Conservation (phyloP, 2,888 invertebrate genomes). For the Sialis fuliginosa region DNA sequence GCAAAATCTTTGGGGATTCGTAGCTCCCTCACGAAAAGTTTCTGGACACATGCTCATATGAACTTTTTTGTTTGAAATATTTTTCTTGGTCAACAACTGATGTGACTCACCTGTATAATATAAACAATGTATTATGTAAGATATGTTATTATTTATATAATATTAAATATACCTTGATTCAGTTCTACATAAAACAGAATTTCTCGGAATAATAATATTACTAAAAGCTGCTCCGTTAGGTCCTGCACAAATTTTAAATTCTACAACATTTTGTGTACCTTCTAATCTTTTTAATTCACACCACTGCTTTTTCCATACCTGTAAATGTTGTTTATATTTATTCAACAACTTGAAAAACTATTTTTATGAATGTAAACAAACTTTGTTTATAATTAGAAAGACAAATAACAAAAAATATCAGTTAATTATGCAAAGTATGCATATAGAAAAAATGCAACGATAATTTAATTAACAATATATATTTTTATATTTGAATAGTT, state of each 20-base stretch:
- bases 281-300: slow-evolving; percentile 39
- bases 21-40: too few relatives aligned
- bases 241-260: slow-evolving; percentile 35
- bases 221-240: slow-evolving; percentile 21
- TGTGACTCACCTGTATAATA: not conserved
- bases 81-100: not conserved
- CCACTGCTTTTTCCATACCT: slow-evolving; percentile 51
- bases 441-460: not conserved
- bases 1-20: too few relatives aligned
- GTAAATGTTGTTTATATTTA: slow-evolving; percentile 11
- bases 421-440: not conserved
- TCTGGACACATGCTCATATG: too few relatives aligned
- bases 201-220: slow-evolving; percentile 35
- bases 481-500: slow-evolving; percentile 12
- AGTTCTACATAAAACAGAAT: slow-evolving; percentile 40
- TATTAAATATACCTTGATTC: slow-evolving; percentile 29
- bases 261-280: slow-evolving; percentile 31
- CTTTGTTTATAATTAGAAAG: not conserved
- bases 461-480: not conserved
- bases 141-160: not conserved
- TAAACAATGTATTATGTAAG: not conserved
- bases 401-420: not conserved
- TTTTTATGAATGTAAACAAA: not conserved
- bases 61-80: too few relatives aligned
- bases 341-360: not conserved